Base-by-base conservation (phyloP, 2,888 invertebrate species). In the Microctonus aethiopoides region DNA sequence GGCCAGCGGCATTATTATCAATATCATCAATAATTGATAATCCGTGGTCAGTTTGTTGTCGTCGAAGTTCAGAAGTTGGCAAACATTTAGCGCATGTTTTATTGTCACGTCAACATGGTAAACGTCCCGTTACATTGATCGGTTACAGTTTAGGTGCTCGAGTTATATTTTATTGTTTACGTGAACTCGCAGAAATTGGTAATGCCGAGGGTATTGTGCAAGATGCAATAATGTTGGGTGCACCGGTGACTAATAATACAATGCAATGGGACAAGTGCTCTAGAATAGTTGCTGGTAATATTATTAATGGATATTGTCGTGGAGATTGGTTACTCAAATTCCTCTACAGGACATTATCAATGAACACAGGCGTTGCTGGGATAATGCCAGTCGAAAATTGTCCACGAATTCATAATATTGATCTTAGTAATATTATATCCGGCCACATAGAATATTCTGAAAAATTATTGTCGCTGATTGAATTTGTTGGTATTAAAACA, bases 91-190 rank as follows among this genome's bases (percentile, higher is more conserved):
- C 92, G 1, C 90, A 91, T 71, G 89, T 92, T n/a, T 84, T 92
- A 36, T 81, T 91, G 32, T 86, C 88, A 7, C 83, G 91, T 71
- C 88, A 90, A 75, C 91, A 91, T 79, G 92, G 92, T 6, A 89
- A 89, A 77, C 83, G 92, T 41, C 92, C 92, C 2, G 91, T 92
- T 29, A 90, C 91, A 0, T 85, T 92, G 61, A 88, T 92, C 70
- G 91, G 92, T 5, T 91, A 90, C 81, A 91, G 91, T 76, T 86
- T 92, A 13, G 92, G 92, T n/a, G 91, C 92, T 2, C 85, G 92
- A 69, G 91, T 92, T 46, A 90, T 92, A 73, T 92, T 89, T 83
- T 90, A 90, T 78, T 92, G 92, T 81, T 86, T 92, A 24, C 84
- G 89, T 77, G 89, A 89, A 81, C 86, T 89, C 86, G 83, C 87